Evolutionary conservation across 2,797 vertebrate species (phyloP), one percentile per base, ranked within the genome.

Genomic region (Myoxocephalus aenaeus): DNA sequence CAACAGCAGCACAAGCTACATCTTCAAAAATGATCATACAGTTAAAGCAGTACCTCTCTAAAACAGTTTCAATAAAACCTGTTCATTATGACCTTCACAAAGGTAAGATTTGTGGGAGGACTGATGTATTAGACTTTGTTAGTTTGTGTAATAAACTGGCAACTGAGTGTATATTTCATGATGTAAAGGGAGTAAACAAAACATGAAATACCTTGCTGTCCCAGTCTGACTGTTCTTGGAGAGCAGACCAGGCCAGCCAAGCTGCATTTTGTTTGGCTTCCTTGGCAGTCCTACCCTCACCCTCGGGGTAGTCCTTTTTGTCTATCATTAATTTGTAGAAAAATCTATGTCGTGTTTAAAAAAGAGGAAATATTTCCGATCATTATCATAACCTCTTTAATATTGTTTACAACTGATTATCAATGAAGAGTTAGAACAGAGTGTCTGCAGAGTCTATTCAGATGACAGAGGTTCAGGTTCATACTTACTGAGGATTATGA

Each of bases 201-300:
- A 59, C 18, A 7, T 10, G 18, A 18, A 65, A 69, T 87, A 93
- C 93, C 89, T 90, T 74, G 42, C 79, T 92, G 78, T 86, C 82
- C 14, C 14, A 84, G 56, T 85, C 80, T 0, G 86, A 77, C n/a
- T 88, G 77, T 14, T 82, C 77, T 13, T 81, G 46, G 14, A 95
- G 77, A n/a, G 71, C 71, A 17, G 1, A 53, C 88, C 77, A 93
- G 11, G 92, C 93, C 25, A 62, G 51, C 25, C 75, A 53, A 11
- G 95, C 94, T 22, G 94, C 94, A 1, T 84, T 82, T 48, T 92
- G 88, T 83, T 66, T 88, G 2, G 94, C 94, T 18, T 93, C 85
- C 34, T 89, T 93, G 0, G 0, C 0, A 5, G 0, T 91, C 32
- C 77, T 92, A 17, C 93, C 95, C 15, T 69, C 15, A 42, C 61